Evolutionary conservation across 2,113 vertebrate species (phyloP).

Genomic region (Gadus macrocephalus): DNA sequence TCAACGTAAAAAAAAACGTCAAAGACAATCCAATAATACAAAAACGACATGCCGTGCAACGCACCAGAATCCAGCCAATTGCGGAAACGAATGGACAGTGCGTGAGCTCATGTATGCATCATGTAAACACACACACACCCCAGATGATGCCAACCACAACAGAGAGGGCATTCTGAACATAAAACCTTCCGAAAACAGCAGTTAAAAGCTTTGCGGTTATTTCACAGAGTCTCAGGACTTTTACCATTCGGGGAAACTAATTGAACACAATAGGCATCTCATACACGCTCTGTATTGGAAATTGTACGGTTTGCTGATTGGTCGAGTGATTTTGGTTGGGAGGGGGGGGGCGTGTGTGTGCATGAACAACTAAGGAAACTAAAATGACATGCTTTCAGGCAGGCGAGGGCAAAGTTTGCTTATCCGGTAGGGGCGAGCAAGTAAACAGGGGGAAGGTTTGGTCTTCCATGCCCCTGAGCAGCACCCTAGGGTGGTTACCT

Average conservation of each 20-base stretch:
- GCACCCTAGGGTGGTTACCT: conserved; percentile 64
- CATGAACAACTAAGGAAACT: neutral
- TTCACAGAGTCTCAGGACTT: too few species aligned
- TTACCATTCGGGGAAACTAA: too few species aligned
- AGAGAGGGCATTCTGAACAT: conserved; percentile 18
- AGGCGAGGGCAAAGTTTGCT: conserved; percentile 15
- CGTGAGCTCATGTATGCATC: too few species aligned
- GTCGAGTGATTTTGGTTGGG: too few species aligned
- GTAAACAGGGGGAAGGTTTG: conserved; percentile 1
- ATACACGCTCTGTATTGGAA: too few species aligned
- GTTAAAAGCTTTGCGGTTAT: too few species aligned
- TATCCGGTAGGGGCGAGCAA: conserved; percentile 8
- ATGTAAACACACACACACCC: too few species aligned
- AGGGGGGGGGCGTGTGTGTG: neutral
- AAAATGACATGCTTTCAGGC: conserved; percentile 54
- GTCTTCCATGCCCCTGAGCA: conserved; percentile 43
- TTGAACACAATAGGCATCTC: too few species aligned
- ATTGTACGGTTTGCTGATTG: too few species aligned
- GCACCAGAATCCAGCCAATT: neutral
- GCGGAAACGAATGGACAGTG: neutral
- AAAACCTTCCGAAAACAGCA: conserved; percentile 7
- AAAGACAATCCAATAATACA: neutral
- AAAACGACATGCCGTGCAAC: neutral
- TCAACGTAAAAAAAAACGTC: neutral
- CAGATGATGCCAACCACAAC: neutral